Evolutionary conservation across 2,113 vertebrate genomes (phyloP), one percentile per base, ranked within the genome.

Genomic region (Percopsis transmontana): DNA sequence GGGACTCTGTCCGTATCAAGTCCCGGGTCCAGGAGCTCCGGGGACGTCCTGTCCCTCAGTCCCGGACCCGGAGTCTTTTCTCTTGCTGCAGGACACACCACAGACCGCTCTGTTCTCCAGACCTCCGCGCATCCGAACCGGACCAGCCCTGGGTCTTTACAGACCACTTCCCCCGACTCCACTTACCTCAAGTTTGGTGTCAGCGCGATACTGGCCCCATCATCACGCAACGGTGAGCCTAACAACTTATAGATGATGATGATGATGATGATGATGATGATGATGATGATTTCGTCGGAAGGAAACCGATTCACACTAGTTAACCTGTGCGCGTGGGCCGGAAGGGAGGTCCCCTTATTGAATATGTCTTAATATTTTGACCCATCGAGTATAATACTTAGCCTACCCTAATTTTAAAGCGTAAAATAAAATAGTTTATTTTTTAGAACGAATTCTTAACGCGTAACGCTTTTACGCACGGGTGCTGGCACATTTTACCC

Each of bases 101-200:
- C 76, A 1, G 94, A 94, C 56, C 85, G 91, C 4, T 71, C 79
- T 21, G 21, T 40, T 47, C 83, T 82, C 20, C 76, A 83, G 20
- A 74, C 68, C 33, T 67, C 88, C 0, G 58, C 79, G 16, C 80
- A 79, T 39, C 82, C 89, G 51, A 88, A 87, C 91, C 94, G 19
- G 77, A 87, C 0, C 91, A 85, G 71, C 84, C 86, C 27, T 74
- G 87, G 18, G 38, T 86, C 83, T 72, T 90, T 58, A 21, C 68
- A 56, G 72, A 70, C 79, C 59, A 51, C 67, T 44, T 59, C 66
- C 48, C 27, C 80, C 12, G 93, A 96, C 20, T 85, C 96, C 19
- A 93, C 90, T 42, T 95, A 92, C 86, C 92, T 99, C 1, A 99
- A 99, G 90, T 99, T 99, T 65, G 97, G 96, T 19, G 97, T 99